Evolutionary conservation across 1,140 invertebrate species (phyloP).

Genomic region (Ceratosolen fusciceps): DNA sequence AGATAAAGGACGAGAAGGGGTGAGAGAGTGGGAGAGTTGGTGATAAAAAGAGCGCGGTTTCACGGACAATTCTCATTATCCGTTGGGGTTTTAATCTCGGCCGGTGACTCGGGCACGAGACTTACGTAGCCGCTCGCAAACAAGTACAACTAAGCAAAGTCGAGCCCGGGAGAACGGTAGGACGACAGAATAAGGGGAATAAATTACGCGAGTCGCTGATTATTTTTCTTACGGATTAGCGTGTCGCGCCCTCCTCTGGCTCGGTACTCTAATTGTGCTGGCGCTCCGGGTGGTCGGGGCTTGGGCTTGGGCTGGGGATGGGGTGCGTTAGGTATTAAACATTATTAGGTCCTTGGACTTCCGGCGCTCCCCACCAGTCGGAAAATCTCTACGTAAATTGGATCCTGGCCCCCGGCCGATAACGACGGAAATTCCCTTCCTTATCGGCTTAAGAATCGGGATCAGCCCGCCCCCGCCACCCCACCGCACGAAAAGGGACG

Average conservation of each 20-base stretch:
- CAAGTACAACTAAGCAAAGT: slow-evolving; percentile 14
- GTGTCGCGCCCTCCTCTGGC: not conserved
- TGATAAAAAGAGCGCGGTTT: slow-evolving; percentile 10
- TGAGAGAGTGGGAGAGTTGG: too few relatives aligned
- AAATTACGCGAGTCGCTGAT: not conserved
- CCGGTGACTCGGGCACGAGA: not conserved
- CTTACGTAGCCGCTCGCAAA: not conserved
- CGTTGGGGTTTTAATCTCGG: slow-evolving; percentile 27
- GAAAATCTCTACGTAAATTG: not conserved
- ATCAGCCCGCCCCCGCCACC: too few relatives aligned
- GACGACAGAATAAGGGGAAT: not conserved
- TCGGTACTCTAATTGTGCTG: not conserved
- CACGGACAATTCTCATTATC: slow-evolving; percentile 34
- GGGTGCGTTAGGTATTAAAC: too few relatives aligned
- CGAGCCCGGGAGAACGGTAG: not conserved
- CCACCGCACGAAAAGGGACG: too few relatives aligned
- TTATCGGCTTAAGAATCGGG: too few relatives aligned
- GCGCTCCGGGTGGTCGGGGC: not conserved
- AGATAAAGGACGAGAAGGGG: not conserved
- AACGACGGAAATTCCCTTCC: too few relatives aligned
- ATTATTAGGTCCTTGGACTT: not conserved
- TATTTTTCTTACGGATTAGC: not conserved
- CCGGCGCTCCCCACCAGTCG: not conserved
- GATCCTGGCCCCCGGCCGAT: too few relatives aligned
- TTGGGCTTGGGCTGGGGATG: too few relatives aligned